Base-by-base conservation (phyloP, 2,113 vertebrate genomes). In the Centropus bengalensis region DNA sequence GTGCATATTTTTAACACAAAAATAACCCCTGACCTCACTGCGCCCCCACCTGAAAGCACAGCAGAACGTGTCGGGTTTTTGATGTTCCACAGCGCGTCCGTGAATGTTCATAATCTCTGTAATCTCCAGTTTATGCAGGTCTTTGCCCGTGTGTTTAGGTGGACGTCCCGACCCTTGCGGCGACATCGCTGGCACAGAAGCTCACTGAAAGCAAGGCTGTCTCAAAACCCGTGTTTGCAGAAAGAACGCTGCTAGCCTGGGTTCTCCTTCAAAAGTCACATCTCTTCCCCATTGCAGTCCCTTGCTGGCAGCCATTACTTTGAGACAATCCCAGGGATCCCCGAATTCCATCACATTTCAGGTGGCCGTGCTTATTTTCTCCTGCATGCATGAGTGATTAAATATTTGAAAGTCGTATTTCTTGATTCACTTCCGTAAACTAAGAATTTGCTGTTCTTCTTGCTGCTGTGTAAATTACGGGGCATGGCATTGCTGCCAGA, bases 21-120 rank as follows among this genome's bases (percentile, higher is more conserved):
- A 36, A 36, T 36, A 36, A 0, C 7, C 27, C 11, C 19, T 2
- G 7, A 26, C 15, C 3, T 6, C 5, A 14, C 26, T 17, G 33
- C 33, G 1, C 3, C 8, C 14, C 15, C 27, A 0, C 26, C 17
- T 4, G 5, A 4, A 7, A 0, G 12, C 23, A 0, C 13, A 45
- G 16, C 47, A 47, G 47, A 45, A 45, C 14, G 44, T 45, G 24
- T 1, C 23, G 23, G 14, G 10, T 7, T 9, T 17, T 6, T 32
- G 0, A 0, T 8, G 23, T 13, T 21, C 13, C 14, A 2, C 18
- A 5, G 15, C 4, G 8, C 9, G 21, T 2, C 2, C 12, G 1
- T 0, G 2, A 20, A 3, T 15, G 1, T 7, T 10, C 16, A 20
- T 4, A 6, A 6, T 8, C 4, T 14, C 28, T 4, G 1, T 6